These are phyloP conservation scores for Tetraneura akinire DNA, from an alignment of 1,140 invertebrate species.

Conservation along the genomic window DNA sequence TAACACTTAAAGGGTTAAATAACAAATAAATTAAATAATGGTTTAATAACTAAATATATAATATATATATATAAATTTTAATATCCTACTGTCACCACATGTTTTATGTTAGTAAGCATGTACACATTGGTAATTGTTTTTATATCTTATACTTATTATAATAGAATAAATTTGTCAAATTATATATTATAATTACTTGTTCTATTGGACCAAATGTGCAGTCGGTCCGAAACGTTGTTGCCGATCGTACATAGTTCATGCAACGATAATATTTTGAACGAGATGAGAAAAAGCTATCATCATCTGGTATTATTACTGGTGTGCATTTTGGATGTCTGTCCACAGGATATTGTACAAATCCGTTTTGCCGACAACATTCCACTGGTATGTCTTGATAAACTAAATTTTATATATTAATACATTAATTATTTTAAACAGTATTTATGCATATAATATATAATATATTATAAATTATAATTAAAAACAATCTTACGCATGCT, in stretches of 20 bases:
- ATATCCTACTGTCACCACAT: too few species aligned
- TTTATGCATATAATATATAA: neutral
- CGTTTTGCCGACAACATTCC: conserved; percentile 68
- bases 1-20: too few species aligned
- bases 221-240: conserved; percentile 71
- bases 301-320: conserved; percentile 71
- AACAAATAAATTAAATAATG: too few species aligned
- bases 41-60: too few species aligned
- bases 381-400: conserved; percentile 67
- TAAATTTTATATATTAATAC: too few species aligned
- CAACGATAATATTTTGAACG: too few species aligned
- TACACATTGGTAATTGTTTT: too few species aligned
- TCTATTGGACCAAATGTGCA: conserved; percentile 80
- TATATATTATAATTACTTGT: conserved; percentile 73
- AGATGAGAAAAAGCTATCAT: conserved; percentile 68
- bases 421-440: too few species aligned
- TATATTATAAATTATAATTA: neutral
- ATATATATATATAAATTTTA: too few species aligned
- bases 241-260: conserved; percentile 80
- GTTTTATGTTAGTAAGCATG: too few species aligned
- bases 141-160: too few species aligned
- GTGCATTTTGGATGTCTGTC: conserved; percentile 78
- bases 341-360: conserved; percentile 65
- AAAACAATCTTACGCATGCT: conserved; percentile 69
- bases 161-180: too few species aligned